A percentile compares a stretch with the other conserved stretches of the same genome.
phyloP scores from a whole-genome alignment of 2,888 invertebrate species.

The Eilema griseolum region DNA sequence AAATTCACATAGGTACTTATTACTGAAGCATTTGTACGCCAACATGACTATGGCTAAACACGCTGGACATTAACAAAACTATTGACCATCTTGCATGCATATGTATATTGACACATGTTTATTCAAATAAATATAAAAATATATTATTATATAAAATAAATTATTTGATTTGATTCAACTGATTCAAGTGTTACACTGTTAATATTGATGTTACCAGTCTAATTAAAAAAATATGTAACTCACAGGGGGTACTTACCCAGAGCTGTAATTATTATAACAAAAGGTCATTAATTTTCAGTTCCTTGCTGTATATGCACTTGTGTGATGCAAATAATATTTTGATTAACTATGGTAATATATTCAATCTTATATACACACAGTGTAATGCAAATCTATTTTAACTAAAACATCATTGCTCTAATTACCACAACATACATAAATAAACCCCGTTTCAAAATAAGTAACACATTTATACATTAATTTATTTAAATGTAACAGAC shows the following conservation, averaged over 20 bases:
- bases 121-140: too few species aligned
- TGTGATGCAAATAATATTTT: not conserved
- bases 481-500: not conserved
- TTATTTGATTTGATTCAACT: too few species aligned
- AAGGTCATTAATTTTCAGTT: not conserved
- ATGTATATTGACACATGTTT: too few species aligned
- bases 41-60: too few species aligned
- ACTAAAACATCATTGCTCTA: not conserved
- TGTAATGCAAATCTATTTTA: not conserved
- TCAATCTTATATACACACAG: not conserved
- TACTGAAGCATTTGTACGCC: too few species aligned
- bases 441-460: too few species aligned
- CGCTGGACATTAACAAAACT: too few species aligned
- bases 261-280: not conserved
- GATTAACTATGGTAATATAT: not conserved
- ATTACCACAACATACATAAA: not conserved
- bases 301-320: not conserved
- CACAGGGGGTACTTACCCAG: constrained; percentile 1
- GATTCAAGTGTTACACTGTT: not conserved
- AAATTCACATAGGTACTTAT: too few species aligned
- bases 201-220: not conserved
- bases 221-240: not conserved
- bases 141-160: too few species aligned
- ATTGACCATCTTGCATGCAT: too few species aligned
- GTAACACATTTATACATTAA: not conserved